Conservation (phyloP, 1,140 invertebrate genomes). For the Dermatophagoides farinae region DNA sequence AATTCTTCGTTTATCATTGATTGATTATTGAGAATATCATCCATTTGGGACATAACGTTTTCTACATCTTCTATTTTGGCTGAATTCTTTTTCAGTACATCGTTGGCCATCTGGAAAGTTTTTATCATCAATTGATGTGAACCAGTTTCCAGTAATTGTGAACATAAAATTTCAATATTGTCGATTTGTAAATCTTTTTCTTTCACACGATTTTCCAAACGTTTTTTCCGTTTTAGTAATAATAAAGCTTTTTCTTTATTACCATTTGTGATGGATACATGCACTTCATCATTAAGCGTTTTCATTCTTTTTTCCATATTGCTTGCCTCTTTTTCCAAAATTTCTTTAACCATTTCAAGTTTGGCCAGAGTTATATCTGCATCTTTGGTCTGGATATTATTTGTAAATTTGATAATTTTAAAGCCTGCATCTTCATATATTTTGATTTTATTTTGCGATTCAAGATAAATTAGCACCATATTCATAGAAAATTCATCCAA, state of each 20-base stretch:
- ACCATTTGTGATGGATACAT: not conserved
- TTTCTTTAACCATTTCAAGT: slow-evolving; percentile 5
- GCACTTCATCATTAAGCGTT: not conserved
- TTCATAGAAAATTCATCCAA: not conserved
- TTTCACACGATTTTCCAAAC: not conserved
- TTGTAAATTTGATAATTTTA: slow-evolving; percentile 11
- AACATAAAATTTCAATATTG: slow-evolving; percentile 4
- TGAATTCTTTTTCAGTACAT: slow-evolving; percentile 5
- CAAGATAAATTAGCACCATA: not conserved
- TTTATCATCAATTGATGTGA: slow-evolving; percentile 1
- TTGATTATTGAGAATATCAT: slow-evolving; percentile 4
- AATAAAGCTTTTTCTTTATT: slow-evolving; percentile 7
- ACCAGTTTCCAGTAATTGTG: slow-evolving; percentile 7
- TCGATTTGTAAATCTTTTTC: slow-evolving; percentile 12
- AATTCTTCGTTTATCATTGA: not conserved
- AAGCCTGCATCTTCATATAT: slow-evolving; percentile 1
- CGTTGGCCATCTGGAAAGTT: slow-evolving; percentile 2
- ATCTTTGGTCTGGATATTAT: slow-evolving; percentile 1
- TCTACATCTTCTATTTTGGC: slow-evolving; percentile 1
- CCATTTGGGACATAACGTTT: not conserved
- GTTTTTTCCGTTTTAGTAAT: slow-evolving; percentile 13
- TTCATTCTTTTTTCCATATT: slow-evolving; percentile 3
- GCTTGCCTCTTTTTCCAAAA: slow-evolving; percentile 7
- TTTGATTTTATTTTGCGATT: not conserved
- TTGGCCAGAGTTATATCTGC: slow-evolving; percentile 3